Base-by-base conservation (phyloP, 1,140 invertebrate species). In the Adelges cooleyi region DNA sequence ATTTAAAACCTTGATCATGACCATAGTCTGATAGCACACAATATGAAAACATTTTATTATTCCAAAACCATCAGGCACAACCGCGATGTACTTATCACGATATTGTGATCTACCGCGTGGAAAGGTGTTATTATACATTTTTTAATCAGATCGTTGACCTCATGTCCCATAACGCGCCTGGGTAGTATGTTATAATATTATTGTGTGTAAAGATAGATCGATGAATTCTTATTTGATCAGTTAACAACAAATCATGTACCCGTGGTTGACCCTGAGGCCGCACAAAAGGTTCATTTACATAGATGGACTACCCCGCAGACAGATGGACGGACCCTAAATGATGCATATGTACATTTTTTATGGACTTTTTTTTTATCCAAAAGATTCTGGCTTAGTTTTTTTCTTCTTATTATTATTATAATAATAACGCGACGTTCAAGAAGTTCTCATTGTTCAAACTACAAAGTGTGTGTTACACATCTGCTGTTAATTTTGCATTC, bases 261-360 rank as follows among this genome's bases (percentile, higher is more conserved):
- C 13, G 44, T 46, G 46, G 42, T 46, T 62, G 56, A 48, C 56
- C 56, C 56, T 62, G 56, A 36, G 42, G 42, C 42, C 38, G 15
- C 33, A 62, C 22, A 62, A 62, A 62, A 62, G 40, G 56, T 62
- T 62, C 56, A 62, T 62, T 62, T 62, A 62, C 40, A 62, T 62
- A 62, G 18, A 59, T 27, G 53, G 53, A 59, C 53, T 62, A 20
- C 18, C 29, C 23, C 56, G 22, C 44, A 46, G 56, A 62, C 56
- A 62, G 56, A 62, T 62, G 56, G 56, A 62, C 40, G 56, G 9
- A 46, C 56, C 56, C 25, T 62, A 62, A 62, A 46, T 62, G 56
- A 62, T 48, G 40, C 46, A 36, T 48, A 62, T 18, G 10, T 11
- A 27, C 3, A 36, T 15, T 33, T 33, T 33, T 33, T 33, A 33